These are phyloP conservation scores for Pararge aegeria DNA, from an alignment of 1,140 invertebrate genomes.

Conservation along the genomic window DNA sequence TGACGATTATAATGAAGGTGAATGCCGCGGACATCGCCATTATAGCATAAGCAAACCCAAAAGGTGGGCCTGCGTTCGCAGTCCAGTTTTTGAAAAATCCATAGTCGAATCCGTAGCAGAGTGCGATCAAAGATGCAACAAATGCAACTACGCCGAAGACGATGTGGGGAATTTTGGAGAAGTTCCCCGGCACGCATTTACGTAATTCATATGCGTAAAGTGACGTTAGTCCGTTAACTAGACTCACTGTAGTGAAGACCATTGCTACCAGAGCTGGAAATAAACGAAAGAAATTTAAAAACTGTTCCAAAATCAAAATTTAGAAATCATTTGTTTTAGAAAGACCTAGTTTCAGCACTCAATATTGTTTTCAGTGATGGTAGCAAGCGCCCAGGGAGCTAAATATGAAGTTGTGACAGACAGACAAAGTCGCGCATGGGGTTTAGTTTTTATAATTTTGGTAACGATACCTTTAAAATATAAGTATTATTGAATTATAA, in stretches of 20 bases:
- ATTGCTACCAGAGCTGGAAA: constrained; percentile 35
- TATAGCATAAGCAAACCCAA: constrained; percentile 27
- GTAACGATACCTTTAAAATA: too few species aligned
- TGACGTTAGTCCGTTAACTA: constrained; percentile 34
- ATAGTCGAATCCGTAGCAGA: constrained; percentile 54
- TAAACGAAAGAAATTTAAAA: constrained; percentile 14
- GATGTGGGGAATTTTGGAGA: constrained; percentile 54
- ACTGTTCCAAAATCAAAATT: not conserved
- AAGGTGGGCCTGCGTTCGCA: not conserved
- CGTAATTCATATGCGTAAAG: constrained; percentile 46
- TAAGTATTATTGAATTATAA: too few species aligned
- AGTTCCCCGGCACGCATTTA: constrained; percentile 38
- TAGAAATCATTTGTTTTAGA: too few species aligned
- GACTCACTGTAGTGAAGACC: constrained; percentile 21
- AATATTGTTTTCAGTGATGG: too few species aligned
- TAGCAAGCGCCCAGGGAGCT: too few species aligned
- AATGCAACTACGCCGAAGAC: constrained; percentile 52
- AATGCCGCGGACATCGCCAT: constrained; percentile 40
- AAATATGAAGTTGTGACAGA: too few species aligned
- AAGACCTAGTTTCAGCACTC: too few species aligned
- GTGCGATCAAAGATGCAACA: constrained; percentile 34
- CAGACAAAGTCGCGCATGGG: too few species aligned
- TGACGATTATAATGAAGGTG: constrained; percentile 45
- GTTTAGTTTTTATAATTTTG: too few species aligned
- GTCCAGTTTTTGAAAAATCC: constrained; percentile 44